Base-by-base conservation (phyloP, 2,888 invertebrate genomes). In the Drosophila anomalipes region DNA sequence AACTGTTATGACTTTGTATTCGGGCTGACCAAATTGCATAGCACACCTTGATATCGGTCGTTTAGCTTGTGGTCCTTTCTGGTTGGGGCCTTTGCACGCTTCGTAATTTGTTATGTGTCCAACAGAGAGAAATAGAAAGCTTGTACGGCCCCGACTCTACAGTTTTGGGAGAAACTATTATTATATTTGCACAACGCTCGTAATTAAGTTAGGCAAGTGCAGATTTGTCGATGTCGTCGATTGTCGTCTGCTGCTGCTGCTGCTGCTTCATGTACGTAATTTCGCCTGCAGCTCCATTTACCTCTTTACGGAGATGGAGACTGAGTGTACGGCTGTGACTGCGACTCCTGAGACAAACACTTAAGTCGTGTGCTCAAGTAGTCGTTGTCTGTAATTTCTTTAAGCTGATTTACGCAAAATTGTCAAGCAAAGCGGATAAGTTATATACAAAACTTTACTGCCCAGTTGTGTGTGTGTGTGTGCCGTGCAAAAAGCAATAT, bases 121-220 rank as follows among this genome's bases (percentile, higher is more conserved):
- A 9, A 35, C 19, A 28, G 19, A 12, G n/a, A 28, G 28, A 12
- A 56, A 19, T 26, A 2, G 59, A 70, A 72, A 87, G 85, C 83
- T 79, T 84, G 87, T 68, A 80, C 70, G 58, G 57, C 58, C 59
- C 73, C 70, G 70, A 83, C 68, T 76, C 64, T 78, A 79, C 84
- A 86, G 32, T 78, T 70, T 65, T 53, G 37, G 47, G 61, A 0
- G 49, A 61, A 85, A 80, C 56, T 86, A 90, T 88, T 83, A 86
- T 88, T 88, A 86, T 73, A 84, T 90, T 86, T 90, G 83, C 77
- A 12, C 57, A 70, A 64, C 57, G 53, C 65, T 70, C 70, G 77
- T 87, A 91, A 88, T 91, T 85, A 89, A 83, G 88, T 91, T 88
- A 85, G 74, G 72, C 81, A 88, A 91, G 83, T 90, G 90, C 90